These are phyloP conservation scores for Poeciliopsis turneri DNA, from an alignment of 2,797 vertebrate species.

Conservation along the genomic window DNA sequence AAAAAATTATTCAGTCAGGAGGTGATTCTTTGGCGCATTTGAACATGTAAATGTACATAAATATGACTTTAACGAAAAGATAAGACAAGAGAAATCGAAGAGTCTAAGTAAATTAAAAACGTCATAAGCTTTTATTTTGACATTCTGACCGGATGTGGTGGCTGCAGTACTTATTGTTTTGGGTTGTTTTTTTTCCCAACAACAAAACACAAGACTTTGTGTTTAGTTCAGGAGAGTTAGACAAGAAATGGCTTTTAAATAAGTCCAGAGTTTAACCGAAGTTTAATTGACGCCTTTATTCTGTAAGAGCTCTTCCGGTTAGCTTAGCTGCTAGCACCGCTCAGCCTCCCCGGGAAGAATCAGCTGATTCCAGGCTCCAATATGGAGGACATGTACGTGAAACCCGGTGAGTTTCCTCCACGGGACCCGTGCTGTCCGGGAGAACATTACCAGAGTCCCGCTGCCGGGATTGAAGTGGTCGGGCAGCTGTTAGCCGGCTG, in stretches of 20 bases:
- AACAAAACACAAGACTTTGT: neutral
- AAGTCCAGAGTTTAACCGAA: neutral
- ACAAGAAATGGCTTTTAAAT: neutral
- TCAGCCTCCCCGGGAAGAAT: constrained; percentile 6
- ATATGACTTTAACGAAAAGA: neutral
- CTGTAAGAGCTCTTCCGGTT: neutral
- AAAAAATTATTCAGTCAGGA: neutral
- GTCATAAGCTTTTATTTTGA: neutral
- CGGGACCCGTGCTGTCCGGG: fast-evolving
- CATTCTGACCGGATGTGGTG: neutral
- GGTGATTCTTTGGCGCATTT: neutral
- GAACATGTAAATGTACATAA: neutral
- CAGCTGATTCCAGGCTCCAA: constrained; percentile 11
- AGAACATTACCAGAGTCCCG: neutral
- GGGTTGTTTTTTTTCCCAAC: neutral
- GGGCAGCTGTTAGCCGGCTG: neutral
- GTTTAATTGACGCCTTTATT: neutral
- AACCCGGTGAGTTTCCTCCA: constrained; percentile 70
- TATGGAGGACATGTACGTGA: constrained; percentile 78
- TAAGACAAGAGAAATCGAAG: neutral
- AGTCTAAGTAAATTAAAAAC: neutral
- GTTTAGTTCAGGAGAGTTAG: neutral
- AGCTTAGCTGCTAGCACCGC: constrained; percentile 5
- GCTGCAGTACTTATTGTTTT: too few relatives aligned
- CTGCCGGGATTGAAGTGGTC: neutral